Evolutionary conservation across 2,888 invertebrate genomes (phyloP).

Genomic region (Rhingia campestris): DNA sequence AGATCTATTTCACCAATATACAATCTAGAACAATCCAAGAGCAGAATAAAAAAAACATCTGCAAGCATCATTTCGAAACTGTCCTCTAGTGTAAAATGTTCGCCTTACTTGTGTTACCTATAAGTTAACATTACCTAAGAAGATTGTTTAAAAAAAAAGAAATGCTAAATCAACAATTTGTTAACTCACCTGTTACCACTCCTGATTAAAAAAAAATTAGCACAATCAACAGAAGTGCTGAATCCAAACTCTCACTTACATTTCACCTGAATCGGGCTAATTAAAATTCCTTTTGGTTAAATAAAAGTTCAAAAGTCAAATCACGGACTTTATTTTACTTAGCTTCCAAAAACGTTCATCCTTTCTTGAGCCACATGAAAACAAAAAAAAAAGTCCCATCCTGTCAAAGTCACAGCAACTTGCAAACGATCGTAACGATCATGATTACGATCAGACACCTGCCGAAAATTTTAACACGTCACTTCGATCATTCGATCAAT

Average conservation of each 20-base stretch:
- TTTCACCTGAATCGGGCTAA: slow-evolving; percentile 41
- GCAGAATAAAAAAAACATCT: no score
- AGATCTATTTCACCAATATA: no score
- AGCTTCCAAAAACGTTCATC: slow-evolving; percentile 28
- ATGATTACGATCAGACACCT: slow-evolving; percentile 70
- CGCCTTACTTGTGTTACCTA: no score
- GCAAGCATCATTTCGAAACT: no score
- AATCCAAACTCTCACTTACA: no score
- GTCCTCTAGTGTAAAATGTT: no score
- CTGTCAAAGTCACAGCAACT: slow-evolving; percentile 17
- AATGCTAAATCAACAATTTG: not conserved
- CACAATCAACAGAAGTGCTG: no score
- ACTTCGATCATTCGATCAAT: slow-evolving; percentile 74
- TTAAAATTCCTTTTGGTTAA: slow-evolving; percentile 46
- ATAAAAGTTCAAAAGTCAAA: slow-evolving; percentile 55
- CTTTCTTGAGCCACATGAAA: not conserved
- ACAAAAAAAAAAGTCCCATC: not conserved
- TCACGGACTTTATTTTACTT: slow-evolving; percentile 23
- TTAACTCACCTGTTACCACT: not conserved
- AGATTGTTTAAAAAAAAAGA: no score
- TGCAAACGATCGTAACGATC: slow-evolving; percentile 50
- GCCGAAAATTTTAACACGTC: slow-evolving; percentile 74
- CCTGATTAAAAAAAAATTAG: no score
- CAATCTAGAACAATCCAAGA: no score
- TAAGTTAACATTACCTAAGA: no score